Conservation (phyloP, 1,140 invertebrate genomes). For the Nilaparvata lugens region DNA sequence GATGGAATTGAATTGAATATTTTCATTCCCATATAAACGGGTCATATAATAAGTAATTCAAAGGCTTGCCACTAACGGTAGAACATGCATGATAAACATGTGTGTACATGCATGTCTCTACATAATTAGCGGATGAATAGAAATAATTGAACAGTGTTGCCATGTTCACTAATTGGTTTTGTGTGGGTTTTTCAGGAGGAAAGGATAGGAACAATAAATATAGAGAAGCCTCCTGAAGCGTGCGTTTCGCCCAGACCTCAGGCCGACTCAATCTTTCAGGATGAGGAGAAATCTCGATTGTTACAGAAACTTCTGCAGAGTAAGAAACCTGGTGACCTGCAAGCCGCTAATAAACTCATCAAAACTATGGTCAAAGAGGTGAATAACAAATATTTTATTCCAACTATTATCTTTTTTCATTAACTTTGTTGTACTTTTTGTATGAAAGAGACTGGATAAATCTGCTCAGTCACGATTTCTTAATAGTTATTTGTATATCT, state of each 20-base stretch:
- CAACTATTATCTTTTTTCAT: slow-evolving; percentile 11
- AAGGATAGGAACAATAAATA: not conserved
- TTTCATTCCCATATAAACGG: no score
- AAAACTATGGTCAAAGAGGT: slow-evolving; percentile 93
- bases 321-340: slow-evolving; percentile 89
- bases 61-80: no score
- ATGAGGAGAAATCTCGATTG: slow-evolving; percentile 78
- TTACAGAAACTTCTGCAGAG: slow-evolving; percentile 84
- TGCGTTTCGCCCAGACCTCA: slow-evolving; percentile 31
- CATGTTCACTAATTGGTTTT: not conserved
- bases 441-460: no score
- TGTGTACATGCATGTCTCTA: no score
- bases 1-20: no score
- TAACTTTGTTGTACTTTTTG: not conserved
- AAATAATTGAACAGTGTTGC: no score
- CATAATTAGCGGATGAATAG: no score
- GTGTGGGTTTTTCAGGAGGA: slow-evolving; percentile 1
- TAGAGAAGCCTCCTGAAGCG: slow-evolving; percentile 4
- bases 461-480: no score
- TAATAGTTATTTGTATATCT: no score
- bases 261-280: slow-evolving; percentile 62
- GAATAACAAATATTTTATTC: slow-evolving; percentile 15
- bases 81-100: no score
- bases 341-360: slow-evolving; percentile 91
- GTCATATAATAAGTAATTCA: no score